phyloP scores from a whole-genome alignment of 2,888 invertebrate species.

The Pseudeuparius sepicola region DNA sequence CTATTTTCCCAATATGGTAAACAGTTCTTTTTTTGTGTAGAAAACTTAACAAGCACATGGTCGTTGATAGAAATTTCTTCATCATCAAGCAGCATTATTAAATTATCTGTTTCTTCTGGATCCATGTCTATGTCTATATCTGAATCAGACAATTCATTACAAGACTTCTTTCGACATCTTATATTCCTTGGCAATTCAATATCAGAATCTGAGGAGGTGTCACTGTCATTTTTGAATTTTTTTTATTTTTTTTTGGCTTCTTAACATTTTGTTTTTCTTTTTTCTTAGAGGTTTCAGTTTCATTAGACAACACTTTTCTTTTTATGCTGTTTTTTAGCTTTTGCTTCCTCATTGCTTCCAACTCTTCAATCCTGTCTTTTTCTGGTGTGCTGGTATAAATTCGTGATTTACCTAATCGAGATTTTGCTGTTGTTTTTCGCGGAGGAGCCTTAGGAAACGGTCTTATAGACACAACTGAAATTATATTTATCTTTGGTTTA shows the following conservation, averaged over 20 bases:
- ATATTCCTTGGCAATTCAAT: no score
- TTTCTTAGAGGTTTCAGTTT: no score
- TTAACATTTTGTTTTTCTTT: conserved; percentile 1
- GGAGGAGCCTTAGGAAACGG: background rate
- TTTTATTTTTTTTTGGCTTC: no score
- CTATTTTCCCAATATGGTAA: background rate
- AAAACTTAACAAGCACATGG: background rate
- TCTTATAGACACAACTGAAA: no score
- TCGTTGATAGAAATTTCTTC: background rate
- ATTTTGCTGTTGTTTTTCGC: background rate
- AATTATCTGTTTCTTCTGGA: background rate
- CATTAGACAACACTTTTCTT: background rate
- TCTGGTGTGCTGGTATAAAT: conserved; percentile 4
- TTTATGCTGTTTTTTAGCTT: background rate
- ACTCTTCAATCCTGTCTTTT: conserved; percentile 1
- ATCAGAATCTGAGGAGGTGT: background rate
- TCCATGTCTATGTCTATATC: conserved; percentile 2
- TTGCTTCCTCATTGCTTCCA: background rate
- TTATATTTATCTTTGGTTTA: no score
- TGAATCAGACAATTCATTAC: no score
- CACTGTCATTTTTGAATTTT: background rate
- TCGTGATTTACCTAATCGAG: conserved; percentile 5
- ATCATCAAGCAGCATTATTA: conserved; percentile 2
- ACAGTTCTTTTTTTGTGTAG: background rate
- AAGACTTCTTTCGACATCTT: no score